Conservation (phyloP, 1,140 invertebrate species). For the Drosophila nikananu region DNA sequence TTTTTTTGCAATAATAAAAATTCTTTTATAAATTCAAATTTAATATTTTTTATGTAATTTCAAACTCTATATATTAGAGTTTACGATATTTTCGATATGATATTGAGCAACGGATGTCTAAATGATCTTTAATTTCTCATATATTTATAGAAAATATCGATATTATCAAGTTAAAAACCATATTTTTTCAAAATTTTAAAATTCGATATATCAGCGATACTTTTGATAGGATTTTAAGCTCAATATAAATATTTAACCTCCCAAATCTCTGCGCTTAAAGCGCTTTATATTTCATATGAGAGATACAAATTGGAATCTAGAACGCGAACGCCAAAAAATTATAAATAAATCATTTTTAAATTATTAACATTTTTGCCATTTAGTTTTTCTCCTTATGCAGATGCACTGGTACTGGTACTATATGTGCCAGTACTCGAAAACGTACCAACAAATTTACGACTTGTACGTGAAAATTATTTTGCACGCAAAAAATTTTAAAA, state of each 20-base stretch:
- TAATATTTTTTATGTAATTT: neutral
- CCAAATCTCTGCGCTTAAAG: neutral
- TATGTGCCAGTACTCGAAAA: slow-evolving; percentile 32
- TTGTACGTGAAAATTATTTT: slow-evolving; percentile 50
- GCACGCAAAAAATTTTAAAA: slow-evolving; percentile 24
- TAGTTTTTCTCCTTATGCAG: slow-evolving; percentile 2
- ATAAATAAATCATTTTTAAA: slow-evolving; percentile 5
- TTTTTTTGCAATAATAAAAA: neutral
- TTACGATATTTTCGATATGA: neutral
- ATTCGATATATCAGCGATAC: neutral
- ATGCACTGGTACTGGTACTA: slow-evolving; percentile 1
- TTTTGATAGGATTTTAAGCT: neutral
- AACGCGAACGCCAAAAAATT: neutral
- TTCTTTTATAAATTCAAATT: neutral
- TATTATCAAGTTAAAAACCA: neutral
- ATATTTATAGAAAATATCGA: too few species aligned
- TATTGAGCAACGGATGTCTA: too few species aligned
- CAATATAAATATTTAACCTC: neutral
- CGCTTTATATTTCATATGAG: neutral
- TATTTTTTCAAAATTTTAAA: neutral
- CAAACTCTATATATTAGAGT: neutral
- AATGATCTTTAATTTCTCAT: too few species aligned
- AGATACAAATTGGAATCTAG: neutral
- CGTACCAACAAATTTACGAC: slow-evolving; percentile 51
- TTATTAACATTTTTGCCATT: neutral